These are phyloP conservation scores for Andricus quercusramuli DNA, from an alignment of 2,888 invertebrate genomes.

Conservation along the genomic window DNA sequence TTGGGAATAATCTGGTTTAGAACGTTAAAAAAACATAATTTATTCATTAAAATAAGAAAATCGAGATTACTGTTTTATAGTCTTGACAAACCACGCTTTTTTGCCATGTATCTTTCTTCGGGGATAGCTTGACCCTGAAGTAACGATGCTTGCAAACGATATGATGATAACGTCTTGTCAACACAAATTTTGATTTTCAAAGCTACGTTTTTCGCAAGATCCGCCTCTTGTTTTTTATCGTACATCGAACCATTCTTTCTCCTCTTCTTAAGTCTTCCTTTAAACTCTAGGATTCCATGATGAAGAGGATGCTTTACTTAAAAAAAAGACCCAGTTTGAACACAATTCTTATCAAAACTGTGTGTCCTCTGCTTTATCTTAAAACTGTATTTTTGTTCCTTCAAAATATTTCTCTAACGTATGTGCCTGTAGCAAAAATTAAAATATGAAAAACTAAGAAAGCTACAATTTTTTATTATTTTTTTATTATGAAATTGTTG, in stretches of 20 bases:
- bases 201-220: neutral
- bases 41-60: slow-evolving; percentile 8
- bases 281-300: neutral
- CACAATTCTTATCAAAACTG: too few relatives aligned
- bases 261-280: neutral
- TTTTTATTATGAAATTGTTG: slow-evolving; percentile 4
- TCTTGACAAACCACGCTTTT: neutral
- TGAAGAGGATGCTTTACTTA: neutral
- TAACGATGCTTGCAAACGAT: neutral
- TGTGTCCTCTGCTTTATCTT: too few relatives aligned
- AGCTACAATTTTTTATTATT: neutral
- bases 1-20: neutral
- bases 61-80: slow-evolving; percentile 29
- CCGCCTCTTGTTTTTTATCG: neutral
- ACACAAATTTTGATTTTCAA: slow-evolving; percentile 15
- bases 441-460: neutral
- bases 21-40: slow-evolving; percentile 5
- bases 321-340: neutral
- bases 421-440: neutral
- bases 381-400: neutral
- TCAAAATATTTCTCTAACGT: neutral
- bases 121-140: slow-evolving; percentile 6
- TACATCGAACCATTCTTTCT: neutral
- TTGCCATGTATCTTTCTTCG: neutral
- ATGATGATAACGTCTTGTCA: slow-evolving; percentile 12